A percentile compares a stretch with the other conserved stretches of the same genome.
Evolutionary conservation across 2,888 invertebrate species (phyloP).

Genomic region (Noctua fimbriata): DNA sequence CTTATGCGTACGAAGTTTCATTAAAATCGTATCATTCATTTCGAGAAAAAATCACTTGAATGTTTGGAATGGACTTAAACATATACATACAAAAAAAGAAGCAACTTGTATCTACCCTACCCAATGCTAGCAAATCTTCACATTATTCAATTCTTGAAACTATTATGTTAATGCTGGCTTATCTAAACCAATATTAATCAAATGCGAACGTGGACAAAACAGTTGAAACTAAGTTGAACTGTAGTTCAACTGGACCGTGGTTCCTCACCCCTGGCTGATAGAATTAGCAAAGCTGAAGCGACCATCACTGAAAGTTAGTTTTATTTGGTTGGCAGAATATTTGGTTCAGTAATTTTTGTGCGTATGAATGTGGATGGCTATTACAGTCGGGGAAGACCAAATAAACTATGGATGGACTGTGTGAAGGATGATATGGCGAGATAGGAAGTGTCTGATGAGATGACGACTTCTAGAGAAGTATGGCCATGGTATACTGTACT

Average conservation of each 20-base stretch:
- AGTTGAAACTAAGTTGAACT: conserved; percentile 14
- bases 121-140: too few species aligned
- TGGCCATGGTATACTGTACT: background rate
- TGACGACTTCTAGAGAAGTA: background rate
- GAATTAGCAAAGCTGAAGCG: conserved; percentile 12
- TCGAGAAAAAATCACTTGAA: too few species aligned
- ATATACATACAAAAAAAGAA: too few species aligned
- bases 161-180: background rate
- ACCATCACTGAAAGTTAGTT: background rate
- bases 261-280: background rate
- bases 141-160: conserved; percentile 6
- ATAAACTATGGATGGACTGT: background rate
- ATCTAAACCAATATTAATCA: conserved; percentile 32
- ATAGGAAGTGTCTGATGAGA: background rate
- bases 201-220: conserved; percentile 36
- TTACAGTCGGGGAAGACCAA: background rate
- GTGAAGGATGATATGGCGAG: background rate
- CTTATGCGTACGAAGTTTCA: too few species aligned
- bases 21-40: too few species aligned
- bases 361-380: background rate
- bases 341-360: background rate
- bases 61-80: too few species aligned
- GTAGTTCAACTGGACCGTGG: conserved; percentile 15
- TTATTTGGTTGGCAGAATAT: background rate
- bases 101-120: too few species aligned